Percentiles rank a stretch among this genome's conserved stretches.
Evolutionary conservation across 2,888 invertebrate species (phyloP).

Genomic region (Lordiphosa fenestrarum): DNA sequence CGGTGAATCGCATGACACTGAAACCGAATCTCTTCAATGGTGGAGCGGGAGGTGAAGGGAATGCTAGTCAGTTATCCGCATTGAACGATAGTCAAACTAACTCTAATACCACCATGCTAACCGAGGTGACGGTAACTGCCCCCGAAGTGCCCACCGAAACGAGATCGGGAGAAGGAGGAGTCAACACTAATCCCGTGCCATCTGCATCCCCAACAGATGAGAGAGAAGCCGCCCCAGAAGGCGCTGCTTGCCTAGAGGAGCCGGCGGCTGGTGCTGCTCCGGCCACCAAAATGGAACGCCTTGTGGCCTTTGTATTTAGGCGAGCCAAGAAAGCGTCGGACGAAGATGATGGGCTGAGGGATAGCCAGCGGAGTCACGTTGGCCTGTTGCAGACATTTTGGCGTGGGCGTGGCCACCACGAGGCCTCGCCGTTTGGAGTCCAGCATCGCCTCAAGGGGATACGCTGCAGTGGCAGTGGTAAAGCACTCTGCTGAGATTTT

Average conservation of each 20-base stretch:
- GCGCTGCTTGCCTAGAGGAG: slow-evolving; percentile 24
- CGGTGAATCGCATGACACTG: slow-evolving; percentile 81
- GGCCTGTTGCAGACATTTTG: slow-evolving; percentile 74
- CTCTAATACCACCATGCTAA: slow-evolving; percentile 58
- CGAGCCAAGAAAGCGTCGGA: slow-evolving; percentile 44
- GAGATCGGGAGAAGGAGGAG: slow-evolving; percentile 10
- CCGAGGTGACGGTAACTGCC: slow-evolving; percentile 44
- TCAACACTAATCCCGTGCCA: slow-evolving; percentile 44
- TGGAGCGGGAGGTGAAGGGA: slow-evolving; percentile 9
- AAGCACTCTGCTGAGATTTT: slow-evolving; percentile 23
- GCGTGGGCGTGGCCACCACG: slow-evolving; percentile 53
- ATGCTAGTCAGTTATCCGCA: slow-evolving; percentile 49
- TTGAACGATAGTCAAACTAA: slow-evolving; percentile 54
- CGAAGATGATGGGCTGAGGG: slow-evolving; percentile 63
- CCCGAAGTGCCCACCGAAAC: slow-evolving; percentile 28
- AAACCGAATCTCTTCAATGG: slow-evolving; percentile 30
- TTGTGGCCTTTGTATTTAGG: slow-evolving; percentile 65
- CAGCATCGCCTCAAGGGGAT: slow-evolving; percentile 79
- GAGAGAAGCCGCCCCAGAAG: slow-evolving; percentile 21
- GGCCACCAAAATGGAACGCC: slow-evolving; percentile 37
- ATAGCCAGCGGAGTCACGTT: slow-evolving; percentile 78
- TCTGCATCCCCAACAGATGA: slow-evolving; percentile 57
- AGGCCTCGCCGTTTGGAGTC: slow-evolving; percentile 59
- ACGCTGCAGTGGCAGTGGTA: slow-evolving; percentile 79
- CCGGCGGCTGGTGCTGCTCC: slow-evolving; percentile 7